Percentiles rank a stretch among this genome's conserved stretches.
These are phyloP conservation scores for Ranitomeya imitator DNA, from an alignment of 2,113 vertebrate species.

Conservation along the genomic window DNA sequence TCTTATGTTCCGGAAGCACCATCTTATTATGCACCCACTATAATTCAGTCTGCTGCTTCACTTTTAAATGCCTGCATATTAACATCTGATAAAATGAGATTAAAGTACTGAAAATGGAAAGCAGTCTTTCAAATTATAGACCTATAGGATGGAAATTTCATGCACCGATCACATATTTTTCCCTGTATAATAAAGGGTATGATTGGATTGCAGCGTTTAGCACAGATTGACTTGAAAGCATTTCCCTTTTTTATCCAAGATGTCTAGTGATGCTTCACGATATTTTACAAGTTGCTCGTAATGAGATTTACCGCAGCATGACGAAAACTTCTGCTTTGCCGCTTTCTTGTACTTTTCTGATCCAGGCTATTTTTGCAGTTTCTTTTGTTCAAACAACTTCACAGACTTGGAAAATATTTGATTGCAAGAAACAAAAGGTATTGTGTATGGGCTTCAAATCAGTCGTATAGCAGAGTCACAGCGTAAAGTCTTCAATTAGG, in stretches of 20 bases:
- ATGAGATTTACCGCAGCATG: background rate
- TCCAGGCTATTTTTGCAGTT: background rate
- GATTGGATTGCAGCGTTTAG: constrained; percentile 11
- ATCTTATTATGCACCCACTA: constrained; percentile 20
- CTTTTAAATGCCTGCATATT: constrained; percentile 39
- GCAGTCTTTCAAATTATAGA: constrained; percentile 15
- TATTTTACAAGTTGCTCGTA: background rate
- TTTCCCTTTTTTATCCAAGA: constrained; percentile 2
- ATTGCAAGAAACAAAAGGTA: background rate
- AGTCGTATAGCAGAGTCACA: background rate
- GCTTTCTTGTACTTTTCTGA: background rate
- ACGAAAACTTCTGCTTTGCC: background rate
- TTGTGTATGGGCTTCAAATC: background rate
- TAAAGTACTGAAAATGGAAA: constrained; percentile 14
- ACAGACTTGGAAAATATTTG: background rate
- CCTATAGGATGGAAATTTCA: constrained; percentile 1
- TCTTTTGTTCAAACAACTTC: background rate
- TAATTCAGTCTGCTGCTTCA: constrained; percentile 47
- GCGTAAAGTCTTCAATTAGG: background rate
- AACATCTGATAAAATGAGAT: constrained; percentile 44
- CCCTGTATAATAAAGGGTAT: background rate
- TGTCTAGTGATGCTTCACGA: background rate
- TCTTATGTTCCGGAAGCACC: background rate
- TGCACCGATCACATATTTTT: constrained; percentile 22
- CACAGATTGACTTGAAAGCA: constrained; percentile 30